Evolutionary conservation across 2,113 vertebrate species (phyloP), one percentile per base, ranked within the genome.

Genomic region (Pterocles gutturalis): DNA sequence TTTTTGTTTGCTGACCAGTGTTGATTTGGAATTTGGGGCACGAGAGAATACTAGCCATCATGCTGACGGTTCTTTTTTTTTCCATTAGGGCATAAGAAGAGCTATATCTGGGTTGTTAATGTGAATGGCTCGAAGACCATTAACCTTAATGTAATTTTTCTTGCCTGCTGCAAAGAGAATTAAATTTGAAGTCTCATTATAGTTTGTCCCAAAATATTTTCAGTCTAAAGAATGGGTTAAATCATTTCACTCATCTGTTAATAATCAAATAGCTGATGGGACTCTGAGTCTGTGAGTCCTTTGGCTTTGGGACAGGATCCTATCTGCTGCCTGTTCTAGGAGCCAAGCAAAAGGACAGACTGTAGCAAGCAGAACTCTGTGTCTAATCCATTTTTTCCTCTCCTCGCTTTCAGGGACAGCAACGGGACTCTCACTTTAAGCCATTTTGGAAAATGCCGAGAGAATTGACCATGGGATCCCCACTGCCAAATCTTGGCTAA

Each of bases 401-500:
- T 89, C 26, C 61, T 79, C 2, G 0, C 43, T 94, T 96, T 79
- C 87, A 97, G 96, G 61, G 70, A 96, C 61, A 97, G 96, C 93
- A 97, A 95, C 38, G 96, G 91, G 61, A 97, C 96, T 69, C 77
- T 96, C 67, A 75, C 28, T 95, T 93, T 97, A 91, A 93, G 48
- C 65, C 91, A 28, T 94, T 94, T 96, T 76, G 96, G 93, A 91
- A 76, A 83, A 76, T 97, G 96, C 91, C 20, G 11, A 85, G 87
- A 89, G 73, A 82, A 76, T 89, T 96, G 70, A 91, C 48, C 81
- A 79, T 45, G 79, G 66, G 71, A 67, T 93, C 93, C 89, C 77
- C 81, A 72, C 53, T 57, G 93, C 91, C 78, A 87, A 94, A 94
- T 65, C 65, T 69, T 84, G 94, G 41, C 73, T 79, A 41, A 92